Percentiles rank a stretch among this genome's conserved stretches.
Conservation (phyloP, 2,888 invertebrate species). For the Rhingia campestris region DNA sequence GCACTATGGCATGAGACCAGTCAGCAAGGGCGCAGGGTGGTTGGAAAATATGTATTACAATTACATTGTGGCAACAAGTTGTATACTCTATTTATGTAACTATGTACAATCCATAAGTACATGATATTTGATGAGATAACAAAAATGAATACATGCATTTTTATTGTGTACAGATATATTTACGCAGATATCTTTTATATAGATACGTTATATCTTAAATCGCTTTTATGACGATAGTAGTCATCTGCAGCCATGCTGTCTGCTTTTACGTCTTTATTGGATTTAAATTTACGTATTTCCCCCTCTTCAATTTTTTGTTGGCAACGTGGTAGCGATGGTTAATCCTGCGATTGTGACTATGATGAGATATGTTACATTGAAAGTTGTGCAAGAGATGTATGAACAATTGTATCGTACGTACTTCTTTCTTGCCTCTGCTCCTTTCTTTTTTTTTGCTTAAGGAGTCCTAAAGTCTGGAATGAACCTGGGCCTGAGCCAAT, state of each 20-base stretch:
- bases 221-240: neutral
- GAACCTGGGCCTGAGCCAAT: too few species aligned
- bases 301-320: neutral
- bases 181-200: neutral
- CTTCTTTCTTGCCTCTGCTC: too few species aligned
- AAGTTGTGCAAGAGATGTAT: too few species aligned
- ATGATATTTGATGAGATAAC: too few species aligned
- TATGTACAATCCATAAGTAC: too few species aligned
- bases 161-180: neutral
- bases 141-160: neutral
- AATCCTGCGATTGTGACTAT: too few species aligned
- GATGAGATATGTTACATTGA: too few species aligned
- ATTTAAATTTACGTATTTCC: neutral
- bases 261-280: neutral
- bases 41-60: neutral
- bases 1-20: neutral
- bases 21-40: neutral
- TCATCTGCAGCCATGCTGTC: constrained; percentile 4
- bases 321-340: too few species aligned
- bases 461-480: too few species aligned
- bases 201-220: neutral
- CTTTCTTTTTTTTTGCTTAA: too few species aligned
- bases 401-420: too few species aligned
- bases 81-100: too few species aligned
- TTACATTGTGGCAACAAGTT: constrained; percentile 9